Conservation (phyloP, 2,113 vertebrate genomes). For the Sardina pilchardus region DNA sequence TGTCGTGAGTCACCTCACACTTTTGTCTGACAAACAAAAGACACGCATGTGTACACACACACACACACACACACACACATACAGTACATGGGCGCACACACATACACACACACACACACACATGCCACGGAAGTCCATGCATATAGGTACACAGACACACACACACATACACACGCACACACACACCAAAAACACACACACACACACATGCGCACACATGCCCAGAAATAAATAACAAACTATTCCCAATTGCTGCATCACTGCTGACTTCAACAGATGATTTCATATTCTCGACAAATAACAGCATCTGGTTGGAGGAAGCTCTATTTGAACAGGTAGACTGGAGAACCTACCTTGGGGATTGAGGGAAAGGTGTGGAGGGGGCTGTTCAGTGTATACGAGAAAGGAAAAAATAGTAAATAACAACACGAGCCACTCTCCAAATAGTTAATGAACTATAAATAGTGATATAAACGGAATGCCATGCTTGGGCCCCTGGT, state of each 20-base stretch:
- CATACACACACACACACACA: background rate
- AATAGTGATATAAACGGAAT: constrained; percentile 55
- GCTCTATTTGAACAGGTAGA: constrained; percentile 49
- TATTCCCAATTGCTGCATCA: constrained; percentile 35
- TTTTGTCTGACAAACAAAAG: constrained; percentile 36
- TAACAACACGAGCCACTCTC: constrained; percentile 45
- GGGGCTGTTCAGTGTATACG: constrained; percentile 30
- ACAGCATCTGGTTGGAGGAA: constrained; percentile 50
- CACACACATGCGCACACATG: background rate
- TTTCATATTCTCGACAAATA: constrained; percentile 48
- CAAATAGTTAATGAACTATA: constrained; percentile 59
- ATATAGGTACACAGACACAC: background rate
- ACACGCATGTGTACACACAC: background rate
- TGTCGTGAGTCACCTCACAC: constrained; percentile 22
- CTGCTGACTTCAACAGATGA: constrained; percentile 44
- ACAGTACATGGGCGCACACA: background rate
- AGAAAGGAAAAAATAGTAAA: constrained; percentile 44
- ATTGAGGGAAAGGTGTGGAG: constrained; percentile 20
- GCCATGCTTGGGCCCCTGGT: constrained; percentile 37
- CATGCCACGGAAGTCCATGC: background rate
- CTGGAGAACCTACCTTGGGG: constrained; percentile 47
- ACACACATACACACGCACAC: background rate
- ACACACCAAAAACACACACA: constrained; percentile 16
- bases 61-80: background rate
- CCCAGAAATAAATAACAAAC: constrained; percentile 19